These are phyloP conservation scores for Gymnarchus niloticus DNA, from an alignment of 2,113 vertebrate genomes.

Conservation along the genomic window DNA sequence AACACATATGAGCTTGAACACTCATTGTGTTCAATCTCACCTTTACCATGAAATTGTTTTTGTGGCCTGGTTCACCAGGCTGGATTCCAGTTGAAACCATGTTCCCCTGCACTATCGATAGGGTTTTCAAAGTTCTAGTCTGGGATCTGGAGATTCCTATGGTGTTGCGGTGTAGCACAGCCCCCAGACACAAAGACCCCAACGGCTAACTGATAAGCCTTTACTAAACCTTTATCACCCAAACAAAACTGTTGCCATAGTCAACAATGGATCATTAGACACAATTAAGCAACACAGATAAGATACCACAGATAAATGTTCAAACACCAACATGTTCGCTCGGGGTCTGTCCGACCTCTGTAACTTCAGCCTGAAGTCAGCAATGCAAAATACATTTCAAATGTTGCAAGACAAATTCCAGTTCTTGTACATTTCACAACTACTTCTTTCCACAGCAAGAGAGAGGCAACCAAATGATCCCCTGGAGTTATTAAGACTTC, in stretches of 20 bases:
- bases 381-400: not conserved
- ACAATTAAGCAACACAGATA: not conserved
- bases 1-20: not conserved
- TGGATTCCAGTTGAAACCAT: not conserved
- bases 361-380: not conserved
- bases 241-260: not conserved
- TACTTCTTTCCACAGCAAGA: not conserved
- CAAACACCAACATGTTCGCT: not conserved
- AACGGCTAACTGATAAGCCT: not conserved
- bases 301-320: not conserved
- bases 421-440: not conserved
- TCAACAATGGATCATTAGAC: not conserved
- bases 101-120: not conserved
- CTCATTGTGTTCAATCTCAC: not conserved
- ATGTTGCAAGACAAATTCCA: not conserved
- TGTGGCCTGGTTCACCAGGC: not conserved
- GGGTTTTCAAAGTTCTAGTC: not conserved
- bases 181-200: not conserved
- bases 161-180: not conserved
- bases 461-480: not conserved
- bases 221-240: not conserved
- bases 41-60: not conserved
- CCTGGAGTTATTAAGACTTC: not conserved
- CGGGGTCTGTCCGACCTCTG: not conserved
- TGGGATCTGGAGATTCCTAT: not conserved